Evolutionary conservation across 92 coral and sea anemone genomes (phyloP).

Genomic region (Zoanthus gigantus): DNA sequence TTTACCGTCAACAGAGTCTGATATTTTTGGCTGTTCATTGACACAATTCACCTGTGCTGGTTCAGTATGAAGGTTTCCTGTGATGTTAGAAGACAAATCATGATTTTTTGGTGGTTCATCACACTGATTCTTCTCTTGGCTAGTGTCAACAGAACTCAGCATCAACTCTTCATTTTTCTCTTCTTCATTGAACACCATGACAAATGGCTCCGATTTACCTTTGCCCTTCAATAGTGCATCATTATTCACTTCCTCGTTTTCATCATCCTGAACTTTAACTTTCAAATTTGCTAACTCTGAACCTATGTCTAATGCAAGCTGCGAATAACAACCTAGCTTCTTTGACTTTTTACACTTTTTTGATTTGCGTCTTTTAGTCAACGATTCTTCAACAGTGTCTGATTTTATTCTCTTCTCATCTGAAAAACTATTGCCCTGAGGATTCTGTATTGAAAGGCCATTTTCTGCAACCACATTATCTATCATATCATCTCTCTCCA

Average conservation of each 20-base stretch:
- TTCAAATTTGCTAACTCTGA: constrained; percentile 67
- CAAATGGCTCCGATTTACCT: constrained; percentile 12
- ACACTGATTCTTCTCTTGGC: not conserved
- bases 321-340: constrained; percentile 65
- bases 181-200: constrained; percentile 4
- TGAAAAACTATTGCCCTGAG: not conserved
- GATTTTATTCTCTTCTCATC: constrained; percentile 29
- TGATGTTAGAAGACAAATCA: not conserved
- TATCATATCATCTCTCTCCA: constrained; percentile 17
- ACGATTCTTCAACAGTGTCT: not conserved
- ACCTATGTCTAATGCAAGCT: constrained; percentile 73
- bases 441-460: not conserved
- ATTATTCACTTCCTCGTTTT: not conserved
- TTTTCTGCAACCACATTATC: not conserved
- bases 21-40: not conserved
- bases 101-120: not conserved
- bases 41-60: not conserved
- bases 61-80: not conserved
- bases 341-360: constrained; percentile 35
- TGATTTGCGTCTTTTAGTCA: not conserved
- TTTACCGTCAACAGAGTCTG: not conserved
- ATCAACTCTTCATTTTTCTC: not conserved
- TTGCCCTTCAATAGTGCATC: not conserved
- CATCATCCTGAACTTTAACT: not conserved
- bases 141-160: not conserved